A percentile compares a stretch with the other conserved stretches of the same genome.
phyloP scores from a whole-genome alignment of 23 tunicate species.

The Pegea sp. region DNA sequence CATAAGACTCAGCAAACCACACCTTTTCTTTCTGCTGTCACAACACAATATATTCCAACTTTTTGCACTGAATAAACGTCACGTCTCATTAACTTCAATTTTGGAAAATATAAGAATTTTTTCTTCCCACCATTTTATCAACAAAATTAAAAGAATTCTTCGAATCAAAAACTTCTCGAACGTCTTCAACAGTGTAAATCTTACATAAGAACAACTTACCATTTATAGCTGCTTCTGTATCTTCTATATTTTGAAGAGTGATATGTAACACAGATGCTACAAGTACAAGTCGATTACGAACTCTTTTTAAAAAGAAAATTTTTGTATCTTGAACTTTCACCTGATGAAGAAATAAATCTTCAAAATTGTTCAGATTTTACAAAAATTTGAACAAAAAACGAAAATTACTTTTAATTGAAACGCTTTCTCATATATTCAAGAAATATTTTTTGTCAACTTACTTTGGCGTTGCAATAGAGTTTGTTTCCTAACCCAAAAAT shows the following conservation, averaged over 20 bases:
- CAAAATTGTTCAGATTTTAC: background rate
- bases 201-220: constrained; percentile 26
- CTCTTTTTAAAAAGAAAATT: constrained; percentile 37
- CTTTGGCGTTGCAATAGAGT: constrained; percentile 35
- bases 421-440: background rate
- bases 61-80: too few relatives aligned
- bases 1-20: too few relatives aligned
- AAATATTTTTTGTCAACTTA: constrained; percentile 6
- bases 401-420: too few relatives aligned
- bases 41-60: too few relatives aligned
- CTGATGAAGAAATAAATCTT: constrained; percentile 1
- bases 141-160: too few relatives aligned
- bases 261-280: constrained; percentile 43
- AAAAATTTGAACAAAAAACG: background rate
- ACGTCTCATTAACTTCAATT: too few relatives aligned
- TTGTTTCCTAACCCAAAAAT: constrained; percentile 45
- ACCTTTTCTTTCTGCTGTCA: too few relatives aligned
- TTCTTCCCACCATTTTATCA: too few relatives aligned
- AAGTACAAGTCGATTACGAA: constrained; percentile 27
- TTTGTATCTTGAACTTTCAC: constrained; percentile 26
- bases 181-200: too few relatives aligned
- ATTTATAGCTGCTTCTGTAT: constrained; percentile 52
- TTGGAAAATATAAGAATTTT: too few relatives aligned
- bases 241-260: constrained; percentile 41
- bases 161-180: too few relatives aligned